phyloP scores from a whole-genome alignment of 2,888 invertebrate genomes.

The Atethmia centrago region DNA sequence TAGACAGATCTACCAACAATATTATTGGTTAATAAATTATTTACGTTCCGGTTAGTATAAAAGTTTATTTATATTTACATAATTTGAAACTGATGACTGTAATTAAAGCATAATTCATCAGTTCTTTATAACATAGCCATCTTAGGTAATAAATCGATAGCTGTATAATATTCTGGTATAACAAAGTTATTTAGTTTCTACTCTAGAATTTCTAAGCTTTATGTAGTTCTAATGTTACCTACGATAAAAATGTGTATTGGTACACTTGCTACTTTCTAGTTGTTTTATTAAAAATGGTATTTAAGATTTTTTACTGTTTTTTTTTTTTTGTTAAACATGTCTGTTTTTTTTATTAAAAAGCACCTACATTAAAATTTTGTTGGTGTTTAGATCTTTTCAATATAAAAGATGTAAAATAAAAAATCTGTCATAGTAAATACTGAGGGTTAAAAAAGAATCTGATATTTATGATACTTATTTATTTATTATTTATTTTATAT shows the following conservation, averaged over 20 bases:
- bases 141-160: slow-evolving; percentile 36
- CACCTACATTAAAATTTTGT: too few species aligned
- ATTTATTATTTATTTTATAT: too few species aligned
- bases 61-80: slow-evolving; percentile 27
- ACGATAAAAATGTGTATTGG: slow-evolving; percentile 13
- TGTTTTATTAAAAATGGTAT: not conserved
- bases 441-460: not conserved
- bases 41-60: slow-evolving; percentile 5
- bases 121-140: slow-evolving; percentile 19
- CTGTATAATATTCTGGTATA: slow-evolving; percentile 8
- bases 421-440: too few species aligned
- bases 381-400: too few species aligned
- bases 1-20: not conserved
- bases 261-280: slow-evolving; percentile 46
- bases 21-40: not conserved
- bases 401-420: not conserved
- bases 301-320: not conserved
- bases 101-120: slow-evolving; percentile 32
- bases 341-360: not conserved
- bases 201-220: slow-evolving; percentile 9
- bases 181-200: not conserved
- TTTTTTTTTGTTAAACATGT: not conserved
- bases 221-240: slow-evolving; percentile 26
- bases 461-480: not conserved
- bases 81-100: slow-evolving; percentile 34